Base-by-base conservation (phyloP, 2,797 vertebrate species). In the Gymnocypris eckloni region DNA sequence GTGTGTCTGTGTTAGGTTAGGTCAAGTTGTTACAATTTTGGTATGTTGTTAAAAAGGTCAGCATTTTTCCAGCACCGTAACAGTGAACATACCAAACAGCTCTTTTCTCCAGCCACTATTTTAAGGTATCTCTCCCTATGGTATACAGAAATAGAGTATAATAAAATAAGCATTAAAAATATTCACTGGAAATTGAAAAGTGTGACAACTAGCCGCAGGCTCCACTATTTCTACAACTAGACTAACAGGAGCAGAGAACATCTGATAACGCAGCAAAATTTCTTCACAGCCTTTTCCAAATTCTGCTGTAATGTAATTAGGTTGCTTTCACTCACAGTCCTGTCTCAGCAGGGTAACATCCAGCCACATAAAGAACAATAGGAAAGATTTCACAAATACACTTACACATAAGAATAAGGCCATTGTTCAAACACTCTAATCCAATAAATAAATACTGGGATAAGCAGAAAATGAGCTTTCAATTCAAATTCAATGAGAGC, bases 401-500 rank as follows among this genome's bases (percentile, higher is more conserved):
- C 8, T 28, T 13, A 41, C 50, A 56, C 69, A 22, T 22, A 45
- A 48, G 54, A 82, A 48, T 73, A 22, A 48, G 66, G 7, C 39
- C 7, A 64, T 66, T 48, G 43, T 82, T 25, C 10, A 71, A 56
- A 13, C 9, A 72, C 10, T 28, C 11, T 56, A 59, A 79, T 48
- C n/a, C 69, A 22, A n/a, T 20, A 45, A 61, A 82, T 61, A 73
- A 72, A 82, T 61, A 33, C 5, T 13, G 1, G 6, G 43, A 59
- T 43, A 82, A 72, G 37, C 50, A 56, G 22, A 43, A 72, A 82
- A 71, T 71, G 1, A 45, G 15, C 8, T 82, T 82, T 59, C 11
- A 43, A 25, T 71, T 37, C 9, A 56, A 56, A 71, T 70, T 37
- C 4, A 54, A 7, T 56, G 9, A 56, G 41, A 81, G 6, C 6